A percentile compares a stretch with the other conserved stretches of the same genome.
phyloP scores from a whole-genome alignment of 2,888 invertebrate species.

The Polymixis flavicincta region DNA sequence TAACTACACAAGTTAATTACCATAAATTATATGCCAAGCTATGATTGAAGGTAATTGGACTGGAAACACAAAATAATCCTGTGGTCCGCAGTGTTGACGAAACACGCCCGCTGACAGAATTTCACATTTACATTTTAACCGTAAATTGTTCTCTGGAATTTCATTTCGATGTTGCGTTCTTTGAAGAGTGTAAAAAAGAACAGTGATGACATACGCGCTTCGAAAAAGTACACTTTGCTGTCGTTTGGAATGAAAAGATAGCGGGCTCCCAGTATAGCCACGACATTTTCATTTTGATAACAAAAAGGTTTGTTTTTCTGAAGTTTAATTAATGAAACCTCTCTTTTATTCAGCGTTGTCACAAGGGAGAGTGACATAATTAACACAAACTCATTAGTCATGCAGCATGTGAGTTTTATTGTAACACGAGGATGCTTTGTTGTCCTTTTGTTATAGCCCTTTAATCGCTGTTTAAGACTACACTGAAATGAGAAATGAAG shows the following conservation, averaged over 20 bases:
- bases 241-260: slow-evolving; percentile 56
- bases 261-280: slow-evolving; percentile 20
- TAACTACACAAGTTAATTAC: slow-evolving; percentile 45
- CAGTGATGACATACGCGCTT: slow-evolving; percentile 32
- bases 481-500: not conserved
- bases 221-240: slow-evolving; percentile 47
- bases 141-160: slow-evolving; percentile 46
- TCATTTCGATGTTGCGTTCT: slow-evolving; percentile 42
- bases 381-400: slow-evolving; percentile 51
- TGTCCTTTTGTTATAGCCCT: slow-evolving; percentile 27
- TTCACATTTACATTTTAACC: slow-evolving; percentile 40
- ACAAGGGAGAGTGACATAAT: slow-evolving; percentile 49
- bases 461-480: slow-evolving; percentile 38
- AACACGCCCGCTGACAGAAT: slow-evolving; percentile 25
- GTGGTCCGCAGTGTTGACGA: slow-evolving; percentile 23
- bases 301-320: slow-evolving; percentile 48
- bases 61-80: slow-evolving; percentile 38
- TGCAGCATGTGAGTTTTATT: slow-evolving; percentile 52
- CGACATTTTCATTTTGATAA: slow-evolving; percentile 41
- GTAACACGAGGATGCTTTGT: slow-evolving; percentile 22
- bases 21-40: slow-evolving; percentile 40
- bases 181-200: slow-evolving; percentile 43
- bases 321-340: slow-evolving; percentile 42
- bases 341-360: slow-evolving; percentile 43
- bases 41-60: slow-evolving; percentile 43